A percentile compares a stretch with the other conserved stretches of the same genome.
phyloP scores from a whole-genome alignment of 2,888 invertebrate species.

The Habroteleia sp. region DNA sequence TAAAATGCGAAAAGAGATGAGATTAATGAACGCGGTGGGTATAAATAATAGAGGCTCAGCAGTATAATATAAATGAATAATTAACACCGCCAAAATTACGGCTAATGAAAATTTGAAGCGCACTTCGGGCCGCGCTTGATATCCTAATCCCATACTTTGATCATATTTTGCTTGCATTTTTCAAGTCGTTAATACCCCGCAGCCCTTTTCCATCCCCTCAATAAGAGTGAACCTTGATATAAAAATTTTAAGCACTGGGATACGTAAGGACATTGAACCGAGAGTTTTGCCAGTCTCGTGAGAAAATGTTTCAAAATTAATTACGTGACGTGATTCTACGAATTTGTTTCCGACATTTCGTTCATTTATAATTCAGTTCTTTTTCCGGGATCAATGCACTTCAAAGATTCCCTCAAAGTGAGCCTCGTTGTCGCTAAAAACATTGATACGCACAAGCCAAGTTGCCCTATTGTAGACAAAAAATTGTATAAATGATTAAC shows the following conservation, averaged over 20 bases:
- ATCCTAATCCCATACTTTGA: conserved; percentile 59
- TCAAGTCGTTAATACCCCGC: conserved; percentile 56
- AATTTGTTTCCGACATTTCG: conserved; percentile 44
- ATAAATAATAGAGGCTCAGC: conserved; percentile 34
- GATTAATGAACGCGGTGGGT: conserved; percentile 16
- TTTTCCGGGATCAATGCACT: conserved; percentile 39
- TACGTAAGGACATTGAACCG: conserved; percentile 55
- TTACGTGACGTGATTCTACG: conserved; percentile 51
- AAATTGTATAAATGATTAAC: conserved; percentile 34
- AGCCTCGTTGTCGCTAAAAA: conserved; percentile 15
- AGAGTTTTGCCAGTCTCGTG: conserved; percentile 25
- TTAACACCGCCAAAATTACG: conserved; percentile 44
- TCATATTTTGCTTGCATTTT: conserved; percentile 62
- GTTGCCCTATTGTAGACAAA: conserved; percentile 40
- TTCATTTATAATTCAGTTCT: conserved; percentile 32
- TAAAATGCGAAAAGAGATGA: conserved; percentile 17
- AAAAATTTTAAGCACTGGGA: conserved; percentile 50
- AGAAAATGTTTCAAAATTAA: conserved; percentile 53
- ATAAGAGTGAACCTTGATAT: conserved; percentile 39
- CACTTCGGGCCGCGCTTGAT: conserved; percentile 28
- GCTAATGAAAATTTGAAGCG: conserved; percentile 55
- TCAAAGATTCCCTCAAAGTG: conserved; percentile 35
- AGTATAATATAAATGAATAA: conserved; percentile 53
- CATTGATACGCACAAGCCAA: conserved; percentile 13
- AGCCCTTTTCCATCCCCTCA: conserved; percentile 39